Base-by-base conservation (phyloP, 2,113 vertebrate species). In the Proterorhinus semilunaris region DNA sequence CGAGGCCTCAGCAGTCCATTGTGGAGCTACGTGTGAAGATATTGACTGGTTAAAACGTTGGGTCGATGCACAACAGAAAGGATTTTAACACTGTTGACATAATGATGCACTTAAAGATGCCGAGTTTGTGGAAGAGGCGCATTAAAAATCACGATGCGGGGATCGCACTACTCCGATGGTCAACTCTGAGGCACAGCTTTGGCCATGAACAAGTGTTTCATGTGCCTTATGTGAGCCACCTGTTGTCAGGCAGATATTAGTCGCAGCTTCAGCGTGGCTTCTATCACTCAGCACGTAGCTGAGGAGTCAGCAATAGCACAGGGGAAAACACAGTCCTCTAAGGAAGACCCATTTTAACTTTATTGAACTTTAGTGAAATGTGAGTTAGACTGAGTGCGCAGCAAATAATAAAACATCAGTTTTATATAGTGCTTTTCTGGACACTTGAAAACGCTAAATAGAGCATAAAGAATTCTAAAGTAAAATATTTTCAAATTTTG, bases 21-120 rank as follows among this genome's bases (percentile, higher is more conserved):
- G 16, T 67, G 80, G 79, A 76, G 78, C 71, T 42, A 13, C 48
- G 71, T 78, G 90, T 74, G 76, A 90, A 81, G 74, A 69, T 87
- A 93, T 93, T 82, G 91, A 93, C 69, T 6, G 16, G 63, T 68
- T 70, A 69, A 55, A 74, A 75, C 15, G 46, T 6, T 44, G 12
- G 72, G 76, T 87, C 77, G 69, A 89, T 84, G 76, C 45, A 4
- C 53, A 82, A 66, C 66, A 66, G 79, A 87, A 76, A 55, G 66
- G 61, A 68, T 36, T 63, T 44, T 27, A 70, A 70, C 74, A 8
- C 11, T 44, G 62, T 21, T 72, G 63, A 54, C 55, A 74, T 88
- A 83, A 87, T 48, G 72, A 77, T 63, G 82, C 86, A 88, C 87
- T 89, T 82, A 83, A 77, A 82, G 81, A 66, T 53, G 46, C 45